phyloP scores from a whole-genome alignment of 2,888 invertebrate species.

The Dryomyza anilis region DNA sequence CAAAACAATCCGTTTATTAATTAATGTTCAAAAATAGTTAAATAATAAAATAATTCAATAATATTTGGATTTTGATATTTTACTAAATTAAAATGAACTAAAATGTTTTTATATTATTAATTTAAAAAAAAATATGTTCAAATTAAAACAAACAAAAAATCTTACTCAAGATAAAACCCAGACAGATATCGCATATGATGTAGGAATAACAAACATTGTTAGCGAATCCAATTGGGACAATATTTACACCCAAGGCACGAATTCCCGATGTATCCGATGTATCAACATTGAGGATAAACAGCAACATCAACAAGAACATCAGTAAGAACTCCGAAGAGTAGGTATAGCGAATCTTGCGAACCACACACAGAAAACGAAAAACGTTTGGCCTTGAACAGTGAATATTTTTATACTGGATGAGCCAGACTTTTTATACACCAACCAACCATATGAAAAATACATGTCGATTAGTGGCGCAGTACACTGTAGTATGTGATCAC shows the following conservation, averaged over 20 bases:
- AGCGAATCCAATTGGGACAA: conserved; percentile 46
- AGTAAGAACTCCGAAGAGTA: neutral
- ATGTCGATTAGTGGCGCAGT: neutral
- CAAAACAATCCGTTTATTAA: no score
- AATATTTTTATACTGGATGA: neutral
- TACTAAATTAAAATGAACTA: no score
- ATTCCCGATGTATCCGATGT: conserved; percentile 34
- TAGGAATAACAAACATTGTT: conserved; percentile 50
- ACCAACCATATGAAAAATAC: no score
- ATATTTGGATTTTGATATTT: no score
- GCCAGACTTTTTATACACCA: neutral
- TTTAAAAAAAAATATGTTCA: no score
- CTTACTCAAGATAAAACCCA: no score
- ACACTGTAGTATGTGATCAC: neutral
- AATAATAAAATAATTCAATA: no score
- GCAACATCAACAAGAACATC: conserved; percentile 14
- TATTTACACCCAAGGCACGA: conserved; percentile 56
- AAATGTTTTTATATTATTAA: no score
- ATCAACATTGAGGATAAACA: conserved; percentile 19
- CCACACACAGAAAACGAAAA: neutral
- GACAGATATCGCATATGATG: no score
- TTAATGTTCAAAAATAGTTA: no score
- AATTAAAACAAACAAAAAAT: no score
- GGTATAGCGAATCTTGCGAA: neutral
- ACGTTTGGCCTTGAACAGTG: conserved; percentile 13